These are phyloP conservation scores for Andrena dorsata DNA, from an alignment of 2,888 invertebrate genomes.

Conservation along the genomic window DNA sequence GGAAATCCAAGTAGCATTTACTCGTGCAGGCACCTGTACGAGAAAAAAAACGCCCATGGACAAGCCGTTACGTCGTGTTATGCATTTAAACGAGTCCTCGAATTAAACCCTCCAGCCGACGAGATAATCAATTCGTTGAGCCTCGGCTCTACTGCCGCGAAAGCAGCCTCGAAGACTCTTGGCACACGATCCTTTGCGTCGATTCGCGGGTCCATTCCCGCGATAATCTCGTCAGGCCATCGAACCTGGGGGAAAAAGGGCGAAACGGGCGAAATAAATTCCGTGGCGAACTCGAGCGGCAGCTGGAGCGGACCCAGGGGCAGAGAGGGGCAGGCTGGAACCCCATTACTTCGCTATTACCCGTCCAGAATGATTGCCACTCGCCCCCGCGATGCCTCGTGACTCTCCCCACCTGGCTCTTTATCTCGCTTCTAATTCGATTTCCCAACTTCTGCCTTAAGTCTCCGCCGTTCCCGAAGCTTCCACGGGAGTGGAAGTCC, in stretches of 20 bases:
- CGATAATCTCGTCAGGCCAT: slow-evolving; percentile 1
- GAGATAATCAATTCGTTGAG: slow-evolving; percentile 29
- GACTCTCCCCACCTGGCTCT: slow-evolving; percentile 15
- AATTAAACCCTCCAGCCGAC: background rate
- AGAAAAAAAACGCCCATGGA: background rate
- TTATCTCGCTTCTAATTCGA: slow-evolving; percentile 18
- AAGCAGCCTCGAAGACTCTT: slow-evolving; percentile 7
- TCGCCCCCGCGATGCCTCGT: slow-evolving; percentile 9
- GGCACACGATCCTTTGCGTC: slow-evolving; percentile 35
- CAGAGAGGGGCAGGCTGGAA: slow-evolving; percentile 4
- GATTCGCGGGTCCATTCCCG: slow-evolving; percentile 31
- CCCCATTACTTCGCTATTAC: slow-evolving; percentile 51
- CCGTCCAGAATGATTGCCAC: slow-evolving; percentile 35
- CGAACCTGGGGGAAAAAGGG: slow-evolving; percentile 8
- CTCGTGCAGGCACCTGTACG: background rate
- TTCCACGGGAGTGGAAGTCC: background rate
- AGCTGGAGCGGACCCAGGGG: background rate
- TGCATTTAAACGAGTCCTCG: slow-evolving; percentile 8
- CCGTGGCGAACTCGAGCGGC: background rate
- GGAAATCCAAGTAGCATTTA: background rate
- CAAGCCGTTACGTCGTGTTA: background rate
- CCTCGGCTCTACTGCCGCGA: background rate
- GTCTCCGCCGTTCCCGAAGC: background rate
- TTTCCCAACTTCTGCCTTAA: slow-evolving; percentile 4
- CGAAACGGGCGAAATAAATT: slow-evolving; percentile 47